Percentiles rank a stretch among this genome's conserved stretches.
Conservation (phyloP, 1,140 invertebrate species). For the Calycopis cecrops region DNA sequence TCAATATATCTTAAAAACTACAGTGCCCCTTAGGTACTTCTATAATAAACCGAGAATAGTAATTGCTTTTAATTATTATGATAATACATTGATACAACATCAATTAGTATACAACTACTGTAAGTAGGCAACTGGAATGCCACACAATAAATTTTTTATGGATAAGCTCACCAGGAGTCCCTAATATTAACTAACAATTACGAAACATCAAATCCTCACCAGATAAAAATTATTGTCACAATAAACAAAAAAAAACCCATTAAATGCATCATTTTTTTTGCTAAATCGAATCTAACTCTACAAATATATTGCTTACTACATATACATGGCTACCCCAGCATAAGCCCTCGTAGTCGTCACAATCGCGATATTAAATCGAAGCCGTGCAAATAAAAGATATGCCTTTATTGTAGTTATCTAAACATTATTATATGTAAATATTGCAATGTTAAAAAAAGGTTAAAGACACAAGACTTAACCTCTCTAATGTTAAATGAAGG, state of each 20-base stretch:
- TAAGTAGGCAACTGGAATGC: constrained; percentile 23
- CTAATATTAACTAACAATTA: constrained; percentile 17
- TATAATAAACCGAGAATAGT: constrained; percentile 5
- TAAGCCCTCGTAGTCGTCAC: constrained; percentile 5
- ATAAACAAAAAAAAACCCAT: constrained; percentile 43
- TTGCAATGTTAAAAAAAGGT: neutral
- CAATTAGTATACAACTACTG: constrained; percentile 14
- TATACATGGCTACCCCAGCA: constrained; percentile 44
- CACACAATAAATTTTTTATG: constrained; percentile 18
- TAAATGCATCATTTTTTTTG: constrained; percentile 56
- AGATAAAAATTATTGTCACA: constrained; percentile 36
- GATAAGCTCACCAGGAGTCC: constrained; percentile 21
- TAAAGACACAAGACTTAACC: constrained; percentile 24
- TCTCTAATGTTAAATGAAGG: constrained; percentile 32
- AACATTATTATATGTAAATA: neutral
- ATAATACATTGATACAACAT: constrained; percentile 11
- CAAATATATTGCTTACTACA: constrained; percentile 46
- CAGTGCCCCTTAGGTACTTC: neutral
- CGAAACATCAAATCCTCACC: constrained; percentile 14
- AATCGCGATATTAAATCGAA: neutral
- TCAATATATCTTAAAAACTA: neutral
- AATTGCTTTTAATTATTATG: constrained; percentile 4
- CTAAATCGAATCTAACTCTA: constrained; percentile 18
- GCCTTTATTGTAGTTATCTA: neutral
- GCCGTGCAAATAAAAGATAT: neutral